Base-by-base conservation (phyloP, 2,797 vertebrate species). In the Chelonia mydas region DNA sequence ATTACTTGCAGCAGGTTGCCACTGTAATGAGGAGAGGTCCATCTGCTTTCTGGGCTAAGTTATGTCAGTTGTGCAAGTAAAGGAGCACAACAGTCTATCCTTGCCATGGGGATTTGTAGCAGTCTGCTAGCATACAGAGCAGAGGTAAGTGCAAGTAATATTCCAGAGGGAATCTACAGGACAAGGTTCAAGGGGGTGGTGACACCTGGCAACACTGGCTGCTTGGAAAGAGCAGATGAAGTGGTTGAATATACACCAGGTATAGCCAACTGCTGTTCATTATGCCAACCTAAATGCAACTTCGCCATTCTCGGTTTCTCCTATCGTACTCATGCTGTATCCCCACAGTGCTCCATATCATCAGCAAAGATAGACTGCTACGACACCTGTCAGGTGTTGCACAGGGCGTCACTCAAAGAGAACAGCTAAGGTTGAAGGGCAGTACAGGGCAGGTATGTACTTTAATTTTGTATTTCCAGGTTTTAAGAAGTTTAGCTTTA, bases 131-230 rank as follows among this genome's bases (percentile, higher is more conserved):
- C 28, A 59, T 27, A 31, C 59, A 51, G 81, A 86, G 78, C 51
- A 16, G 19, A 1, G 1, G 23, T 2, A 2, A 57, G 10, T 41
- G 45, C 17, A 92, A 37, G 49, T 33, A 55, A 28, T 11, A 28
- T n/a, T 79, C 5, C 0, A 80, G 41, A 51, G 79, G 83, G 49
- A 23, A 59, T 59, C 23, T 51, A 17, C 0, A 0, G 76, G 68
- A 50, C 51, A 7, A 19, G 31, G n/a, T 54, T 41, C 84, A 59
- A 59, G 57, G 68, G 49, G 17, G 21, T 41, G 65, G 76, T 17
- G 54, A 25, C 5, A 45, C 3, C 33, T 49, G 51, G 59, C 12
- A 83, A 53, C 59, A 83, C 76, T 90, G 82, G 80, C 0, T 23
- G 89, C 33, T 61, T 28, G 37, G 11, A 55, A 15, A 78, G 33